These are phyloP conservation scores for Holotrichia oblita DNA, from an alignment of 1,140 invertebrate species.

Conservation along the genomic window DNA sequence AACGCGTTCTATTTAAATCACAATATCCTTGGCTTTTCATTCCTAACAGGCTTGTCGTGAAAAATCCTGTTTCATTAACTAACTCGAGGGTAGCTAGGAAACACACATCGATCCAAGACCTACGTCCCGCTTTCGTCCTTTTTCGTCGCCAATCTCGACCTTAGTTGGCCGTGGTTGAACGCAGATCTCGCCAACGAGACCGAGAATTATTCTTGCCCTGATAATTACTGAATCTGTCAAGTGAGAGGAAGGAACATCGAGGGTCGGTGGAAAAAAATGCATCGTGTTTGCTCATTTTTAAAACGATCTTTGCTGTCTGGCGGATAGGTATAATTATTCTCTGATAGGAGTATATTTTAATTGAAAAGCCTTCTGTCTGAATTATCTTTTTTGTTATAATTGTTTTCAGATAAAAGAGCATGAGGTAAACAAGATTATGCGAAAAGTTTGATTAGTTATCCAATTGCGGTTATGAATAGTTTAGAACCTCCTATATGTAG, in stretches of 20 bases:
- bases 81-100: conserved; percentile 57
- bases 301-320: background rate
- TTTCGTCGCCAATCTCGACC: conserved; percentile 7
- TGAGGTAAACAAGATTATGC: no score
- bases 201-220: conserved; percentile 16
- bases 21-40: conserved; percentile 44
- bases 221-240: conserved; percentile 33
- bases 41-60: conserved; percentile 51
- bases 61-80: conserved; percentile 60
- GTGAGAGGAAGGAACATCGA: conserved; percentile 19
- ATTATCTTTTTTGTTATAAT: no score
- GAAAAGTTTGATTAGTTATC: no score
- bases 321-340: background rate
- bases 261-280: background rate
- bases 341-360: no score
- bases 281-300: background rate
- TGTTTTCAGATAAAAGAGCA: no score
- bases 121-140: conserved; percentile 13
- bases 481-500: no score
- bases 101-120: conserved; percentile 43
- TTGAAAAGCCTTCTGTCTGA: no score
- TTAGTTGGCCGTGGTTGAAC: conserved; percentile 29
- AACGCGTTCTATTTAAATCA: conserved; percentile 41
- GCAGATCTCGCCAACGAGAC: conserved; percentile 5
- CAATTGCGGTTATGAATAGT: no score